Conservation (phyloP, 2,888 invertebrate species). For the Drosophila testacea region DNA sequence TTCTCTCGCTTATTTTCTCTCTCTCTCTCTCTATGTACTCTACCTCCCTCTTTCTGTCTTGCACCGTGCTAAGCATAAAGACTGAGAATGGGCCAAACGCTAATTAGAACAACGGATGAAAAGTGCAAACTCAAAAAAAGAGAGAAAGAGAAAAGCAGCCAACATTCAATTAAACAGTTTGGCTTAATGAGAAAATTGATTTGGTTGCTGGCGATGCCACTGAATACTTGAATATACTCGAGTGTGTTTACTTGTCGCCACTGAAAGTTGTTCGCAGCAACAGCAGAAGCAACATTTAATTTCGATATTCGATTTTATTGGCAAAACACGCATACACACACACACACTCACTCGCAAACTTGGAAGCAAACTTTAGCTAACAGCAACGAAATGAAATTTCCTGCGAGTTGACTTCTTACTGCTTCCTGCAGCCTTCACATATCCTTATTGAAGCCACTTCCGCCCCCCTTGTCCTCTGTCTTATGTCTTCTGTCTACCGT, state of each 20-base stretch:
- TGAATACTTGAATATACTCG: constrained; percentile 17
- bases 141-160: constrained; percentile 12
- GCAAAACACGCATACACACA: constrained; percentile 48
- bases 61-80: not conserved
- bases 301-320: constrained; percentile 81
- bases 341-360: constrained; percentile 38
- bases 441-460: constrained; percentile 61
- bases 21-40: not conserved
- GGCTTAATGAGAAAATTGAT: constrained; percentile 76
- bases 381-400: constrained; percentile 76
- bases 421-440: constrained; percentile 72
- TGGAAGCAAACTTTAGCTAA: constrained; percentile 47
- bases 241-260: constrained; percentile 18
- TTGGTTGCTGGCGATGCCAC: constrained; percentile 48
- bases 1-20: not conserved
- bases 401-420: constrained; percentile 68
- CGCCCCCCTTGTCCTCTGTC: not conserved
- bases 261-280: constrained; percentile 28
- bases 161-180: constrained; percentile 64
- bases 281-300: constrained; percentile 70
- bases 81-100: constrained; percentile 14
- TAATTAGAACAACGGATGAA: constrained; percentile 46
- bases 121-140: constrained; percentile 20
- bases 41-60: not conserved
- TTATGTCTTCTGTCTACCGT: not conserved